Evolutionary conservation across 2,888 invertebrate species (phyloP).

Genomic region (Sylvicola cinctus): DNA sequence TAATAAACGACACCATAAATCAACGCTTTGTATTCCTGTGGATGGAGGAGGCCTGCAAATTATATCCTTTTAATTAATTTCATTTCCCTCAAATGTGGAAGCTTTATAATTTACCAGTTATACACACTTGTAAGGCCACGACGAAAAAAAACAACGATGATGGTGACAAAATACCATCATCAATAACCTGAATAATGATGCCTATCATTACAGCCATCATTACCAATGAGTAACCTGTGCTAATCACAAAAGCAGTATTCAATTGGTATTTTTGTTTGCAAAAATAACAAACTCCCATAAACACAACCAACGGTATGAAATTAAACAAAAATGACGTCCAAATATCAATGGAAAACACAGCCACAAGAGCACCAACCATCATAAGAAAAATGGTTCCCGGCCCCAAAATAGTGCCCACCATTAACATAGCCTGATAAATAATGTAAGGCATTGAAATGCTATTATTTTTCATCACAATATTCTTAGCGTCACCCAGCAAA

Average conservation of each 20-base stretch:
- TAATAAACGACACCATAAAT: constrained; percentile 60
- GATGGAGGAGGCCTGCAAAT: constrained; percentile 44
- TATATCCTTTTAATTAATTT: not conserved
- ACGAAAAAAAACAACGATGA: constrained; percentile 67
- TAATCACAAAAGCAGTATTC: constrained; percentile 50
- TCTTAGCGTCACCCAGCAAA: constrained; percentile 53
- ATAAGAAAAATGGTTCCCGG: constrained; percentile 58
- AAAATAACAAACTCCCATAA: constrained; percentile 40
- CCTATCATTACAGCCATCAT: constrained; percentile 78
- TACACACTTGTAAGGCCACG: constrained; percentile 43
- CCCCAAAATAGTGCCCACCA: constrained; percentile 49
- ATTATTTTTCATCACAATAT: constrained; percentile 65
- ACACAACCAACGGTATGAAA: constrained; percentile 41
- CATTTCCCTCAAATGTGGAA: not conserved
- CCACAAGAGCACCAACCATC: constrained; percentile 56
- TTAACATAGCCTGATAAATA: constrained; percentile 46
- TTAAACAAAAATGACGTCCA: constrained; percentile 48
- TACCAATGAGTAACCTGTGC: constrained; percentile 56
- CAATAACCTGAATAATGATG: constrained; percentile 52
- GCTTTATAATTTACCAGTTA: constrained; percentile 29
- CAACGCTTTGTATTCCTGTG: constrained; percentile 57
- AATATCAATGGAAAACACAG: constrained; percentile 47
- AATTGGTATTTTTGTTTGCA: constrained; percentile 44
- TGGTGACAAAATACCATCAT: constrained; percentile 63
- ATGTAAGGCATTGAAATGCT: constrained; percentile 72